A percentile compares a stretch with the other conserved stretches of the same genome.
Evolutionary conservation across 2,888 invertebrate species (phyloP).

Genomic region (Drosophila mimica): DNA sequence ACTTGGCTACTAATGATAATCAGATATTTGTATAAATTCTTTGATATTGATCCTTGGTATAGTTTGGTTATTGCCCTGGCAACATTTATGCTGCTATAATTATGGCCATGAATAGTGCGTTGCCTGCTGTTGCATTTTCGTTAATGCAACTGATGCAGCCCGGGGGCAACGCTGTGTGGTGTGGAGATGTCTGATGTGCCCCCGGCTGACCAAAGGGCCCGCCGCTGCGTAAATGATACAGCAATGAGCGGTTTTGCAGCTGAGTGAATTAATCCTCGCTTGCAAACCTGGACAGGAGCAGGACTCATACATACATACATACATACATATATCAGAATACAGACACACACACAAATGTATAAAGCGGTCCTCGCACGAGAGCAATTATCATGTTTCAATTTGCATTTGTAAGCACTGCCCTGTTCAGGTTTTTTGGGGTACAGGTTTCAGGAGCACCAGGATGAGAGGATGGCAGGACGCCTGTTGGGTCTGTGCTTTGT

Average conservation of each 20-base stretch:
- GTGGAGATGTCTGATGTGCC: conserved; percentile 20
- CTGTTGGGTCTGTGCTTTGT: not conserved
- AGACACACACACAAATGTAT: conserved; percentile 1
- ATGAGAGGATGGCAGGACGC: not conserved
- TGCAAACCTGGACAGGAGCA: conserved; percentile 6
- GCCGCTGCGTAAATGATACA: conserved; percentile 67
- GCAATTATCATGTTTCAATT: conserved; percentile 71
- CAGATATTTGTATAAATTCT: not conserved
- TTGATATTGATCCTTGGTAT: not conserved
- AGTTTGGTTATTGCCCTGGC: not conserved
- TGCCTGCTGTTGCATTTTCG: not conserved
- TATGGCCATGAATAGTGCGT: not conserved
- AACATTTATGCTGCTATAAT: not conserved
- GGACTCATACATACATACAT: not conserved
- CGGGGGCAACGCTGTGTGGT: not conserved
- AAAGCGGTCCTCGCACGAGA: conserved; percentile 30
- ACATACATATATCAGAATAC: not conserved
- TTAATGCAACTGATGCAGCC: not conserved
- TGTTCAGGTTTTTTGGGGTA: conserved; percentile 30
- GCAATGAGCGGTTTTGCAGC: conserved; percentile 71
- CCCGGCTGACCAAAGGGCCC: conserved; percentile 55
- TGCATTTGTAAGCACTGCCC: conserved; percentile 70
- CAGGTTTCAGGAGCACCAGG: conserved; percentile 7
- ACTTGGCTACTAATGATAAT: not conserved
- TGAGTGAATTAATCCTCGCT: conserved; percentile 65